Evolutionary conservation across 2,113 vertebrate genomes (phyloP).

Genomic region (Muntiacus muntjak): DNA sequence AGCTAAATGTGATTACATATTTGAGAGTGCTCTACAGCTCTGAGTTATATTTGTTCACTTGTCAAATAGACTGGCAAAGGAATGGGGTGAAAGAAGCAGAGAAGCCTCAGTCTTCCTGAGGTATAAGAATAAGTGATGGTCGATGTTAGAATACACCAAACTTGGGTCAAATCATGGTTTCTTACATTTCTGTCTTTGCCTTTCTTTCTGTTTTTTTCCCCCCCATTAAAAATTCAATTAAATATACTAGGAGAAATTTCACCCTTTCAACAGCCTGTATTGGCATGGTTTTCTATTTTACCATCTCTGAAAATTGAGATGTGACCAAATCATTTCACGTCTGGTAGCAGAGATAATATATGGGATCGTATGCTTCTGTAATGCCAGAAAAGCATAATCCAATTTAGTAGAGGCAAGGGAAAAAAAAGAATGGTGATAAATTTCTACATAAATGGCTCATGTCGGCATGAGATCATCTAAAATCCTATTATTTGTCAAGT

Average conservation of each 20-base stretch:
- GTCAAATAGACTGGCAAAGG: not conserved
- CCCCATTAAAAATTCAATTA: not conserved
- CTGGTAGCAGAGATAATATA: conserved; percentile 21
- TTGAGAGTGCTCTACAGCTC: not conserved
- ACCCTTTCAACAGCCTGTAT: not conserved
- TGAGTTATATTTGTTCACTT: not conserved
- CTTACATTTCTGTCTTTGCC: not conserved
- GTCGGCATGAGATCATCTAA: not conserved
- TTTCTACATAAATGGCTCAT: conserved; percentile 26
- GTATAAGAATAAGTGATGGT: not conserved
- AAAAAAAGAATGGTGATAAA: conserved; percentile 15
- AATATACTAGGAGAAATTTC: not conserved
- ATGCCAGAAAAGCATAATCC: conserved; percentile 24
- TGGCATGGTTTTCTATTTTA: not conserved
- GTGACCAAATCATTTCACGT: conserved; percentile 25
- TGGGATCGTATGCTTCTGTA: not conserved
- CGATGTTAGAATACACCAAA: not conserved
- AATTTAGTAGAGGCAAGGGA: not conserved
- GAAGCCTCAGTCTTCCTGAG: not conserved
- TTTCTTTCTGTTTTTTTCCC: not conserved
- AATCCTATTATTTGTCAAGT: not conserved
- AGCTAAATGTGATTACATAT: not conserved
- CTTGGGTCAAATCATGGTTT: not conserved
- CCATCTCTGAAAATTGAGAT: conserved; percentile 44
- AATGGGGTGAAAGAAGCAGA: not conserved